phyloP scores from a whole-genome alignment of 2,797 vertebrate species.

The Myioborus melanocephalus region DNA sequence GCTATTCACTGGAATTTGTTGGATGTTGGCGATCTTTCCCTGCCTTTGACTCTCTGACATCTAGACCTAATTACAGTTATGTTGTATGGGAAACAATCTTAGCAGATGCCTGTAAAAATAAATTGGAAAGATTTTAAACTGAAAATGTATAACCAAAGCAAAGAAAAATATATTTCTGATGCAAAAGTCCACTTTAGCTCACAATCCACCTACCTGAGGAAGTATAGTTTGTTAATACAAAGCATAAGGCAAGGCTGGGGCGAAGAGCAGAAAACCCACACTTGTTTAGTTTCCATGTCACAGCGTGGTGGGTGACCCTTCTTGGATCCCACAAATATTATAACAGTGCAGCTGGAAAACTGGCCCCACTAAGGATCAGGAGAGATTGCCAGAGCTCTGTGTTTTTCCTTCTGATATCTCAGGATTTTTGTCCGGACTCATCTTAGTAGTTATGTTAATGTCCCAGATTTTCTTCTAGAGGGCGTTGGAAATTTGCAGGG shows the following conservation, averaged over 20 bases:
- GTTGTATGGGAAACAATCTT: background rate
- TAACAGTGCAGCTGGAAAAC: background rate
- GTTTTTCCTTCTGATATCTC: background rate
- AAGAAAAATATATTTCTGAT: background rate
- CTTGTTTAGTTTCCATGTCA: background rate
- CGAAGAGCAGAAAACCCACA: accelerated
- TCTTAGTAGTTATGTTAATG: background rate
- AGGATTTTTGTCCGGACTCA: background rate
- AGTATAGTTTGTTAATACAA: background rate
- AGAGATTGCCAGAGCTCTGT: background rate
- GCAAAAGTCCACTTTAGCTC: background rate
- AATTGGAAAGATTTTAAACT: background rate
- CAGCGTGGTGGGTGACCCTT: accelerated
- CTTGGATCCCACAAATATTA: background rate
- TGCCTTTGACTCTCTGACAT: background rate
- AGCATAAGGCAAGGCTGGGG: background rate
- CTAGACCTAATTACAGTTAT: background rate
- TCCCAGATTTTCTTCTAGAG: background rate
- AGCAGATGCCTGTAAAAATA: background rate
- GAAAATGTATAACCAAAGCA: background rate
- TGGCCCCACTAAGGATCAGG: background rate
- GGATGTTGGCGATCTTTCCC: background rate
- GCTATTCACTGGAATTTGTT: background rate
- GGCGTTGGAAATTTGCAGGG: background rate
- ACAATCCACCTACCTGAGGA: background rate